phyloP scores from a whole-genome alignment of 1,140 invertebrate genomes.

The Scaptomyza montana region DNA sequence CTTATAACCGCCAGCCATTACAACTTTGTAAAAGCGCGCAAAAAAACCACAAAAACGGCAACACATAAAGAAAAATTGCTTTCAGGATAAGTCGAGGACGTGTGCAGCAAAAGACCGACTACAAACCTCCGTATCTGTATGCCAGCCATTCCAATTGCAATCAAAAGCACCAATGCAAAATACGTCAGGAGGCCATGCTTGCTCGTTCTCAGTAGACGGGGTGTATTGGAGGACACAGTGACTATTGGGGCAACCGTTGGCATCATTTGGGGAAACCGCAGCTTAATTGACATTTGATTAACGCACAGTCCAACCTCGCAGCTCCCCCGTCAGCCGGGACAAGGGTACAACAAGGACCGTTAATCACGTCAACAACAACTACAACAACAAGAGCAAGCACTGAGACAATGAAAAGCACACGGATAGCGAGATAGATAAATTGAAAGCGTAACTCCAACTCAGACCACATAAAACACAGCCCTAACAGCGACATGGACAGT shows the following conservation, averaged over 20 bases:
- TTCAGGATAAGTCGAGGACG: conserved; percentile 53
- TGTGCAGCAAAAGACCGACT: conserved; percentile 2
- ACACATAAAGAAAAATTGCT: conserved; percentile 67
- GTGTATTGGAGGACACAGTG: too few species aligned
- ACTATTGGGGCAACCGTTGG: conserved; percentile 2
- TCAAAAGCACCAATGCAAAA: conserved; percentile 8
- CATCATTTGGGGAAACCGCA: conserved; percentile 62
- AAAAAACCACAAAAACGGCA: conserved; percentile 28
- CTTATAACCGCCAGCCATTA: conserved; percentile 53
- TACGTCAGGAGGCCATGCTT: not conserved
- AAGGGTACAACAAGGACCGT: conserved; percentile 42
- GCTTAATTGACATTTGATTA: conserved; percentile 78
- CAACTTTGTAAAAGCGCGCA: conserved; percentile 48
- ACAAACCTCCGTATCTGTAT: not conserved
- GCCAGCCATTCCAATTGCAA: conserved; percentile 12
- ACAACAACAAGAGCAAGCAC: not conserved
- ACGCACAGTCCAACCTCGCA: conserved; percentile 50
- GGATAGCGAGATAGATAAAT: conserved; percentile 62
- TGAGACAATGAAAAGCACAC: conserved; percentile 14
- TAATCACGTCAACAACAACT: conserved; percentile 42
- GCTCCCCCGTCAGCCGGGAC: conserved; percentile 13
- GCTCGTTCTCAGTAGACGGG: not conserved
- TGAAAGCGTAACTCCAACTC: conserved; percentile 44
- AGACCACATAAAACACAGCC: conserved; percentile 20
- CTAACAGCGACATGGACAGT: conserved; percentile 26